Conservation (phyloP, 2,888 invertebrate genomes). For the Exocentrus adspersus region DNA sequence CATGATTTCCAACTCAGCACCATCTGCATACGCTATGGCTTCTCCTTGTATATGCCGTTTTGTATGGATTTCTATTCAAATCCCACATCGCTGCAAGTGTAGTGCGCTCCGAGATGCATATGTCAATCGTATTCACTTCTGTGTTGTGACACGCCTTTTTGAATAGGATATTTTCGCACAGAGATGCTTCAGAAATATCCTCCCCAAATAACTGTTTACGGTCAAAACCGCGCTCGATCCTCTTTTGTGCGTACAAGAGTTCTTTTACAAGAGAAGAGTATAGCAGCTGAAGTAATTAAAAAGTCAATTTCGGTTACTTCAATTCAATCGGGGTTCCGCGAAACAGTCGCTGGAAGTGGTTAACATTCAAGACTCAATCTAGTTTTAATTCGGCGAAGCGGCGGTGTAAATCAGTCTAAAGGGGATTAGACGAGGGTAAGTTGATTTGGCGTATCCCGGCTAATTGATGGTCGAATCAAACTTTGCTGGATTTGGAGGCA, state of each 20-base stretch:
- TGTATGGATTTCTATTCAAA: slow-evolving; percentile 4
- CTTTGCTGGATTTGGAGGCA: slow-evolving; percentile 38
- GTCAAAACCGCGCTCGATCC: too few species aligned
- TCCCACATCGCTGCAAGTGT: not conserved
- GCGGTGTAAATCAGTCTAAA: slow-evolving; percentile 51
- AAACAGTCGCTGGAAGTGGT: slow-evolving; percentile 25
- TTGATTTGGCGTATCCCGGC: slow-evolving; percentile 49
- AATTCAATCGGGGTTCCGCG: slow-evolving; percentile 12
- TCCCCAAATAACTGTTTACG: not conserved
- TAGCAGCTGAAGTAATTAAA: not conserved
- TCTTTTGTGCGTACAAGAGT: too few species aligned
- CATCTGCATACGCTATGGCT: slow-evolving; percentile 40
- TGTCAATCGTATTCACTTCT: not conserved
- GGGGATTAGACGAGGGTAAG: slow-evolving; percentile 52
- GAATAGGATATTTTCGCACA: too few species aligned
- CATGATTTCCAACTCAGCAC: slow-evolving; percentile 40
- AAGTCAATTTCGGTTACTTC: not conserved
- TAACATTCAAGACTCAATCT: slow-evolving; percentile 45
- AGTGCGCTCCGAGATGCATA: not conserved
- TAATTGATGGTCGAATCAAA: slow-evolving; percentile 54
- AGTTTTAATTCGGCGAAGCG: slow-evolving; percentile 46
- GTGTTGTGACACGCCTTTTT: not conserved
- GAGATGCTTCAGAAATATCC: not conserved
- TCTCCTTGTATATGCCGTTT: not conserved
- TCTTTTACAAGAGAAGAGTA: too few species aligned